These are phyloP conservation scores for Terrapene triunguis DNA, from an alignment of 2,113 vertebrate genomes.

Conservation along the genomic window DNA sequence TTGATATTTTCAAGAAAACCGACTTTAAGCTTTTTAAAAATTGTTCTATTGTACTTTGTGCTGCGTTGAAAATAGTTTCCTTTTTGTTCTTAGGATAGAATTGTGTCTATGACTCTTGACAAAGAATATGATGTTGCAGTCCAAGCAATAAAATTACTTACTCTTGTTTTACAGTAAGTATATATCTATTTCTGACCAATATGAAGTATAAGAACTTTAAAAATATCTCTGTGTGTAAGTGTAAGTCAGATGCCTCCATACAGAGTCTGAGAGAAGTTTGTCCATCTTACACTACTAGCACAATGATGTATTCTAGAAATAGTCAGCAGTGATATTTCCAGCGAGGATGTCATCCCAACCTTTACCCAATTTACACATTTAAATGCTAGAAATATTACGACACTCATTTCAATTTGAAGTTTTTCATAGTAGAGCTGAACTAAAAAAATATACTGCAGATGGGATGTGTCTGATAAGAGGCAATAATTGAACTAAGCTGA, in stretches of 20 bases:
- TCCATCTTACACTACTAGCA: accelerated
- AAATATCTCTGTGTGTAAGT: not conserved
- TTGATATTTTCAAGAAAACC: not conserved
- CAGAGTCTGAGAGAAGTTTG: not conserved
- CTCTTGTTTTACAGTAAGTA: slow-evolving; percentile 98
- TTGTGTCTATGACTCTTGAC: slow-evolving; percentile 99
- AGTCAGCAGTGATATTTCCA: not conserved
- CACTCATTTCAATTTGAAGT: not conserved
- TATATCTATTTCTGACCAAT: not conserved
- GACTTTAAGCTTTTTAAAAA: not conserved
- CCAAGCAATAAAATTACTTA: slow-evolving; percentile 99
- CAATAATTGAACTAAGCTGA: not conserved
- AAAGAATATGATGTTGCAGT: slow-evolving; percentile 99
- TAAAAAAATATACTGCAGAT: accelerated
- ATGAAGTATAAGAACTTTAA: not conserved
- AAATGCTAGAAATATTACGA: not conserved
- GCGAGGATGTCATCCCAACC: not conserved
- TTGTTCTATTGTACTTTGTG: not conserved
- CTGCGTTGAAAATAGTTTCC: slow-evolving; percentile 56
- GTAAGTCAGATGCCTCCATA: not conserved
- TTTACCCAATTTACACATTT: not conserved
- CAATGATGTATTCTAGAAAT: not conserved
- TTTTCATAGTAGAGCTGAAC: accelerated
- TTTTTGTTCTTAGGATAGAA: slow-evolving; percentile 88
- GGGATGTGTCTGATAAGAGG: not conserved